Evolutionary conservation across 2,888 invertebrate species (phyloP), one percentile per base, ranked within the genome.

Genomic region (Pinctada fucata): DNA sequence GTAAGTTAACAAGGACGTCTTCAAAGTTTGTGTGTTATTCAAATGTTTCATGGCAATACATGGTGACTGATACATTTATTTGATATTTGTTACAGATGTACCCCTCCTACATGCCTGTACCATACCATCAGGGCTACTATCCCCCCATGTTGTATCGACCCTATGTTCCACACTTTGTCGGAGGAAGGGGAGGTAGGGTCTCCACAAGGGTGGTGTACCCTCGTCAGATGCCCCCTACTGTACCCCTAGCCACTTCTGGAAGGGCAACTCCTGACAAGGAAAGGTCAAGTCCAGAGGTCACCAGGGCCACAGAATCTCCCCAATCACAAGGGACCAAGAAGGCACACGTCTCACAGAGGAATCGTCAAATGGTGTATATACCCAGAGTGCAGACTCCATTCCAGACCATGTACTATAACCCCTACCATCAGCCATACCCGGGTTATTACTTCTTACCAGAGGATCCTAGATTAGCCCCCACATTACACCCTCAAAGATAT

Each of bases 51-150:
- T 31, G 31, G 31, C 31, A 31, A 31, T 31, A 31, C 31, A 31
- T 31, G 31, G 31, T 31, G 31, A 31, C 31, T 31, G 31, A 31
- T 31, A 31, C 1, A 31, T 8, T 31, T 66, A 66, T 66, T 66
- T 66, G 6, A 8, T 51, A 78, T 58, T 80, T 63, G 67, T 84
- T 88, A 71, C 85, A 89, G 87, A 85, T 88, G 86, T 82, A 84
- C 78, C 85, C 71, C 10, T 84, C 84, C 3, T 85, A 84, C 80
- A 82, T 84, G 78, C 83, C 81, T 4, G 72, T 87, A 79, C 86
- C 84, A 45, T 74, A 84, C 73, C 31, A 31, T 31, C 78, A 81
- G 75, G 79, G 80, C 2, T 83, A 79, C 52, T 82, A 85, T 50
- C 84, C 84, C 52, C 87, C 85, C n/a, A 51, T 87, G 8, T 72